A percentile compares a stretch with the other conserved stretches of the same genome.
These are phyloP conservation scores for Drosophila prosaltans DNA, from an alignment of 1,140 invertebrate species.

Conservation along the genomic window DNA sequence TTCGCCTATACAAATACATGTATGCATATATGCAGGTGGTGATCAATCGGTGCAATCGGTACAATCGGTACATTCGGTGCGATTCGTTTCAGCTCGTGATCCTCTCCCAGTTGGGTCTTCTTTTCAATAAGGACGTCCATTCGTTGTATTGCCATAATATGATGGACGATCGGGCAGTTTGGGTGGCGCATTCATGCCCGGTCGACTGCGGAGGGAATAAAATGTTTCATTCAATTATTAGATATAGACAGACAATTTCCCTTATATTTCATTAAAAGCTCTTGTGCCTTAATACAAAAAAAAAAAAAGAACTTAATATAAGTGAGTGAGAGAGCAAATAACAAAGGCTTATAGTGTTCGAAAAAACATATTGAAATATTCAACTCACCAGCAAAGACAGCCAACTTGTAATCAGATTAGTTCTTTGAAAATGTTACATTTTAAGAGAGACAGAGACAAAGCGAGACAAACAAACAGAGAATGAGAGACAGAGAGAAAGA, in stretches of 20 bases:
- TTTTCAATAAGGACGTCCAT: constrained; percentile 61
- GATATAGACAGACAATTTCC: neutral
- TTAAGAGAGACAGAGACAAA: constrained; percentile 3
- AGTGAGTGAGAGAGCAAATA: neutral
- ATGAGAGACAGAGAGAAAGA: neutral
- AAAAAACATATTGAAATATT: constrained; percentile 13
- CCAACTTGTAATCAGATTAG: constrained; percentile 32
- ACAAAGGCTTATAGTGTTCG: neutral
- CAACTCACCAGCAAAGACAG: constrained; percentile 39
- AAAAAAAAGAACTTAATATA: neutral
- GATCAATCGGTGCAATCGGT: constrained; percentile 1
- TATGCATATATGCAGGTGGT: neutral
- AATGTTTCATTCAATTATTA: constrained; percentile 5
- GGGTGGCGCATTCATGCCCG: constrained; percentile 70
- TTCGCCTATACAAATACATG: neutral
- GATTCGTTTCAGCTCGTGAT: neutral
- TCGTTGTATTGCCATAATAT: constrained; percentile 73
- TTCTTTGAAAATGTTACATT: constrained; percentile 20
- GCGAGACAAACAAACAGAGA: neutral
- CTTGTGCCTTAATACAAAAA: neutral
- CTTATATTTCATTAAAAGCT: neutral
- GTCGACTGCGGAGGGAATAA: constrained; percentile 55
- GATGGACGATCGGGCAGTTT: constrained; percentile 74
- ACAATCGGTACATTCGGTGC: neutral
- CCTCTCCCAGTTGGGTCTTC: neutral